Conservation (phyloP, 2,888 invertebrate genomes). For the Drosophila suboccidentalis region DNA sequence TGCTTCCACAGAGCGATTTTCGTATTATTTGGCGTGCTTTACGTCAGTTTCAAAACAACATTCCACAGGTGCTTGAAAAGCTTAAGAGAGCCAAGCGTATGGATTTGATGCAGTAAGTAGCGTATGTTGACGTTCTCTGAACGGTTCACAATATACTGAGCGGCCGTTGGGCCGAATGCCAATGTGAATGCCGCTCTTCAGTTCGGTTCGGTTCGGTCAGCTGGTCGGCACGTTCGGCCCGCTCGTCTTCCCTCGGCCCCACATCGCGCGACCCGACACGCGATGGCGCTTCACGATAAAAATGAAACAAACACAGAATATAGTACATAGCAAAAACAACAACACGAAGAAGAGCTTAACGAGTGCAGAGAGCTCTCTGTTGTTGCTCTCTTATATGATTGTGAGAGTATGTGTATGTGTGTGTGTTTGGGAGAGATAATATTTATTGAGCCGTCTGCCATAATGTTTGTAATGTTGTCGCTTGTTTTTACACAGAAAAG, state of each 20-base stretch:
- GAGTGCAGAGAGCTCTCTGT: conserved; percentile 16
- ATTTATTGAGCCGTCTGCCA: conserved; percentile 41
- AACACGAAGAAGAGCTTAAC: conserved; percentile 6
- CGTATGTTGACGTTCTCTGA: conserved; percentile 48
- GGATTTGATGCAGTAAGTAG: conserved; percentile 15
- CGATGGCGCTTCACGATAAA: conserved; percentile 41
- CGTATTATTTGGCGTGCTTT: conserved; percentile 24
- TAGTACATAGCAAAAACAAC: conserved; percentile 3
- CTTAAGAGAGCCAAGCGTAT: conserved; percentile 18
- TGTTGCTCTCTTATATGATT: conserved; percentile 3
- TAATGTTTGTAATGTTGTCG: conserved; percentile 26
- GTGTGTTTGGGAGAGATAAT: conserved; percentile 32
- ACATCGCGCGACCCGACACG: conserved; percentile 26
- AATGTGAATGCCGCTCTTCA: conserved; percentile 31
- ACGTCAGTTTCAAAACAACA: conserved; percentile 55
- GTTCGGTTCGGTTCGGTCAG: conserved; percentile 46
- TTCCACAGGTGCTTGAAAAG: conserved; percentile 61
- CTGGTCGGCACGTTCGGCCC: conserved; percentile 31
- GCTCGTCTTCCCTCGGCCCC: conserved; percentile 5
- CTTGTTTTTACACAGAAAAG: conserved; percentile 25
- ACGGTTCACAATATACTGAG: conserved; percentile 74
- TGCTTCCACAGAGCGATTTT: conserved; percentile 17
- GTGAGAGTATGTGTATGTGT: not conserved
- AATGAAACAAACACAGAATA: conserved; percentile 14
- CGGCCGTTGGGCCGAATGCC: conserved; percentile 21